phyloP scores from a whole-genome alignment of 2,888 invertebrate genomes.

The Blastobasis lacticolella region DNA sequence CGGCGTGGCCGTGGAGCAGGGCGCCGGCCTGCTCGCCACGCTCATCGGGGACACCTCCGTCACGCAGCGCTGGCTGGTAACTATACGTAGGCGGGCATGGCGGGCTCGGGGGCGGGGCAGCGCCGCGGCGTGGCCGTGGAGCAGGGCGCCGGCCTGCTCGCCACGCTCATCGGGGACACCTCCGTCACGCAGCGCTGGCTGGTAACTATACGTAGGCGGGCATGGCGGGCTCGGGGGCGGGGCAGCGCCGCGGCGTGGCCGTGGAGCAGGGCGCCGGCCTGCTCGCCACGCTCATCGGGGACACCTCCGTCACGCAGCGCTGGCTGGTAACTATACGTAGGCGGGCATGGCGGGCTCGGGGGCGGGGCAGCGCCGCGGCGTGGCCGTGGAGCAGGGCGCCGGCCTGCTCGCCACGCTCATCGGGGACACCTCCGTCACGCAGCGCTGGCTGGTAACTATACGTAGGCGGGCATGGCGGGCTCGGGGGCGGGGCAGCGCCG shows the following conservation, averaged over 20 bases:
- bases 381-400: conserved; percentile 95
- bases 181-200: conserved; percentile 95
- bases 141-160: conserved; percentile 91
- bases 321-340: no score
- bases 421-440: conserved; percentile 96
- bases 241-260: conserved; percentile 94
- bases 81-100: conserved; percentile 93
- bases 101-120: conserved; percentile 97
- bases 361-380: conserved; percentile 95
- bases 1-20: conserved; percentile 96
- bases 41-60: conserved; percentile 98
- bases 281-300: conserved; percentile 94
- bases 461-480: conserved; percentile 93
- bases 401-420: conserved; percentile 94
- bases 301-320: conserved; percentile 95
- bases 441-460: no score
- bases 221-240: conserved; percentile 96
- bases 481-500: conserved; percentile 97
- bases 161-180: conserved; percentile 96
- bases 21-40: conserved; percentile 91
- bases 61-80: conserved; percentile 92
- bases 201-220: no score
- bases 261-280: conserved; percentile 95
- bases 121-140: conserved; percentile 96
- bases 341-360: conserved; percentile 96